Evolutionary conservation across 2,888 invertebrate species (phyloP).

Genomic region (Harmothoe impar): DNA sequence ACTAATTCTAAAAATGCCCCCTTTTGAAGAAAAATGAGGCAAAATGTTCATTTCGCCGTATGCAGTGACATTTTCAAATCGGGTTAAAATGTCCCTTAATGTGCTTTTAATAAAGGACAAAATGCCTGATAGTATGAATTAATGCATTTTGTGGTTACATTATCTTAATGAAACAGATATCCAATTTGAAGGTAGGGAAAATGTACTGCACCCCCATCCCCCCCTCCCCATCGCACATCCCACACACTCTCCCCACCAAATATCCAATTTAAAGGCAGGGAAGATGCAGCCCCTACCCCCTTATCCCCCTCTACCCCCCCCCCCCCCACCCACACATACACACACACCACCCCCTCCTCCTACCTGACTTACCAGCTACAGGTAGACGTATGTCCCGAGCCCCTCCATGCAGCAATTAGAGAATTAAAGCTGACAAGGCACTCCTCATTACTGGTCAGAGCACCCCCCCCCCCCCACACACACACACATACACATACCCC

Average conservation of each 20-base stretch:
- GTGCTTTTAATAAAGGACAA: background rate
- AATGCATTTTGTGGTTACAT: background rate
- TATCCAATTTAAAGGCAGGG: background rate
- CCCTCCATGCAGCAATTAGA: background rate
- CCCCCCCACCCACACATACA: background rate
- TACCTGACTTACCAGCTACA: background rate
- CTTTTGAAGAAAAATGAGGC: background rate
- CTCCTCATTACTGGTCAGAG: background rate
- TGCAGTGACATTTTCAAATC: background rate
- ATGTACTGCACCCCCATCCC: background rate
- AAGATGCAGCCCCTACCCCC: no score
- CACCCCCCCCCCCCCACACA: background rate
- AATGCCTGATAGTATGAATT: no score
- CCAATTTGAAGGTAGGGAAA: background rate
- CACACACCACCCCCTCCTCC: background rate
- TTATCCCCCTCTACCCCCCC: background rate
- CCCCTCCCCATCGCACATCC: background rate
- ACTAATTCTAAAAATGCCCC: background rate
- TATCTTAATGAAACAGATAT: background rate
- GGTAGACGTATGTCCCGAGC: background rate
- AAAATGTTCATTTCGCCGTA: background rate
- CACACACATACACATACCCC: slow-evolving; percentile 7
- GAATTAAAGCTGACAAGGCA: slow-evolving; percentile 10
- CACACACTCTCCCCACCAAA: no score
- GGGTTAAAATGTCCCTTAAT: background rate